phyloP scores from a whole-genome alignment of 2,797 vertebrate species.

The Hozukius guyotensis region DNA sequence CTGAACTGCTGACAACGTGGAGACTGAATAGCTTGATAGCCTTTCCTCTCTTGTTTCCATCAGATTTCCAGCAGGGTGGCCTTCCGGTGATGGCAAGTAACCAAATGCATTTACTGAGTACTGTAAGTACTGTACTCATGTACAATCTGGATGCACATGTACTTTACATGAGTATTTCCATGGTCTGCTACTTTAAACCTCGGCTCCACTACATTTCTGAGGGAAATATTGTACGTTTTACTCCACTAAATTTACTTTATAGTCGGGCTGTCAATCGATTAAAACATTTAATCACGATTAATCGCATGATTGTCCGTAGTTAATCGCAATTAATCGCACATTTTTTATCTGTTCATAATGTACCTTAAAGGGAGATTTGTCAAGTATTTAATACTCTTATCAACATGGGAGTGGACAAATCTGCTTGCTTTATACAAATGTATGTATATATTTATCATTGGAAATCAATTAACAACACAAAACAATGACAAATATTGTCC shows the following conservation, averaged over 20 bases:
- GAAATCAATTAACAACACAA: no score
- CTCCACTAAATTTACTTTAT: neutral
- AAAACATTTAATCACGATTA: no score
- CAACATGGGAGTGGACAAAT: no score
- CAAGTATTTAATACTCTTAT: no score
- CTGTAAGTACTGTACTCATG: neutral
- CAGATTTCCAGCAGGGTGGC: conserved; percentile 48
- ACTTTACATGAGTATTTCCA: neutral
- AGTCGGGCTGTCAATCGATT: no score
- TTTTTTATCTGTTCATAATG: no score
- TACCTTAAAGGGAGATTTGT: no score
- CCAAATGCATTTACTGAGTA: conserved; percentile 14
- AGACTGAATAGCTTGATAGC: conserved; percentile 57
- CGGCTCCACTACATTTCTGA: neutral
- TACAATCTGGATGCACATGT: neutral
- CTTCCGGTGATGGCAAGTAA: conserved; percentile 9
- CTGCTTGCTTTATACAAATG: no score
- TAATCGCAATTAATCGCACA: no score
- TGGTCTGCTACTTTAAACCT: neutral
- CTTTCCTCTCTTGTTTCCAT: conserved; percentile 64
- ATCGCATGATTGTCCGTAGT: no score
- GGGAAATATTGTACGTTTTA: neutral
- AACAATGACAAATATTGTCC: no score
- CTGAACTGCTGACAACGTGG: conserved; percentile 70
- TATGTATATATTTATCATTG: no score